Evolutionary conservation across 2,797 vertebrate genomes (phyloP), one percentile per base, ranked within the genome.

Genomic region (Craterocephalus amniculus): DNA sequence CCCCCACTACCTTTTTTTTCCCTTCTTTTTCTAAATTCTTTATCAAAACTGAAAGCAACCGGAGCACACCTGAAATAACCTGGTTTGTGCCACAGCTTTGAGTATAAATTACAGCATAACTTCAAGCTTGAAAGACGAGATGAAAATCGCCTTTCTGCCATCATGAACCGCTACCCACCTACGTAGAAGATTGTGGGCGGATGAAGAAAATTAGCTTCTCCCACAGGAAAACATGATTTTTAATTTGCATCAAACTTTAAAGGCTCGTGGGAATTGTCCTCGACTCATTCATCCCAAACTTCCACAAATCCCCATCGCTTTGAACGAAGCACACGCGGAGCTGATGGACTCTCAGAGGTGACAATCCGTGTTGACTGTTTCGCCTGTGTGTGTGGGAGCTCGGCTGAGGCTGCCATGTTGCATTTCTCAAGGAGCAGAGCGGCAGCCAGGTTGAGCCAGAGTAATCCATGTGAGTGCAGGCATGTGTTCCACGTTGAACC

Each of bases 11-110:
- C 24, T 4, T 35, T 35, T 35, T 35, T 22, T 9, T 48, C 32
- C 22, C 57, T 56, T 69, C 59, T 49, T 74, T 65, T 45, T 29
- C 76, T 77, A 61, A 43, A 20, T 43, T 43, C 18, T 62, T 83
- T 57, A 70, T 82, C 72, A 72, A 66, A 73, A 62, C 31, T 24
- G 58, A 68, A 85, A 71, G 64, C 72, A 79, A 70, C 43, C 67
- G 51, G 73, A 76, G 74, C 78, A 58, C 52, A 61, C 78, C 63
- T 14, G 49, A 63, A n/a, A 63, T 36, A 62, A 72, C 48, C 72
- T 3, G 14, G 3, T 27, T 3, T 40, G 49, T 13, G 1, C 16
- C 26, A 11, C 40, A 63, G 31, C 51, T 22, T 56, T 65, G 38
- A 38, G 49, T 22, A 2, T 9, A 10, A 12, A 76, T 74, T 58